phyloP scores from a whole-genome alignment of 2,113 vertebrate genomes.

The Atlantisia rogersi region DNA sequence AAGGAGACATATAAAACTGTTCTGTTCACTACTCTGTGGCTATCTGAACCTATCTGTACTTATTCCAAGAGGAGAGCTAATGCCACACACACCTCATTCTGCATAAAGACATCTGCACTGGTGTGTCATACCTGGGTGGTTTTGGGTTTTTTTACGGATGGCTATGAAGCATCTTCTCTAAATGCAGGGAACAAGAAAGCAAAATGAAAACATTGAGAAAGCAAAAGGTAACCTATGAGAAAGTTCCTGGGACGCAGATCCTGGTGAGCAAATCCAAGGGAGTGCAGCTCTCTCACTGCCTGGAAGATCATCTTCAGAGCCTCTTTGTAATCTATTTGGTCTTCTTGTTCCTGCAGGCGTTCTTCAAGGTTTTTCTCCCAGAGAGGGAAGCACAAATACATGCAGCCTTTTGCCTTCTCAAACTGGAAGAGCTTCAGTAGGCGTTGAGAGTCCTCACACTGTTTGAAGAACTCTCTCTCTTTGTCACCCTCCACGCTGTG shows the following conservation, averaged over 20 bases:
- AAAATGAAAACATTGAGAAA: background rate
- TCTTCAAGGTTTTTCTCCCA: constrained; percentile 73
- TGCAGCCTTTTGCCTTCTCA: background rate
- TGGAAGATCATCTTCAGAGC: constrained; percentile 63
- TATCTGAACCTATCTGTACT: background rate
- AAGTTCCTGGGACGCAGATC: constrained; percentile 72
- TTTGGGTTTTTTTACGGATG: background rate
- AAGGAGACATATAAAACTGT: background rate
- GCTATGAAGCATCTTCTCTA: background rate
- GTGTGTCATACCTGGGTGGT: background rate
- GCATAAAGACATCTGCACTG: background rate
- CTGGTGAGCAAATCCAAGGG: constrained; percentile 52
- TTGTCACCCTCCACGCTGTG: background rate
- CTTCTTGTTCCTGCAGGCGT: background rate
- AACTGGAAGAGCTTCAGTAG: constrained; percentile 62
- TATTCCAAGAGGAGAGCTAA: background rate
- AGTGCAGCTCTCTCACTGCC: constrained; percentile 68
- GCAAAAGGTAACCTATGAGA: constrained; percentile 61
- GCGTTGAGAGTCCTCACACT: background rate
- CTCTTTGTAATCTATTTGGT: background rate
- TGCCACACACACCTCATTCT: background rate
- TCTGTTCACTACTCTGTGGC: background rate
- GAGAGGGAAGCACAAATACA: constrained; percentile 72
- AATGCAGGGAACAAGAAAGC: background rate
- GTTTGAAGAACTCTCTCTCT: constrained; percentile 53